Evolutionary conservation across 2,797 vertebrate species (phyloP).

Genomic region (Poeciliopsis presidionis): DNA sequence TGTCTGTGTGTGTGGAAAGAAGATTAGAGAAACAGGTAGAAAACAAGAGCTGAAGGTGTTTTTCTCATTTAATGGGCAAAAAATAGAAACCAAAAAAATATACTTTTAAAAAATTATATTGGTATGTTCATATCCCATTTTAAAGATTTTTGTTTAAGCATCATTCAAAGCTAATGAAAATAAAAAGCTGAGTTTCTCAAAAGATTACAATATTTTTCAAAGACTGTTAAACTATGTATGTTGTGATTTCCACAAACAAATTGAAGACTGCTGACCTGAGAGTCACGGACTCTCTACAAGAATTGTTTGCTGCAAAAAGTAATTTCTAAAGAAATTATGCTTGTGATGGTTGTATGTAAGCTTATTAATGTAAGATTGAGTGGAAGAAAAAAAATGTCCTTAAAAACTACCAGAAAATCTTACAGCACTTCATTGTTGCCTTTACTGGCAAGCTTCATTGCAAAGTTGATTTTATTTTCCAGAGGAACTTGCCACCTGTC

Average conservation of each 20-base stretch:
- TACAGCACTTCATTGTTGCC: background rate
- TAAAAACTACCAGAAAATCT: background rate
- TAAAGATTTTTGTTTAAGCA: background rate
- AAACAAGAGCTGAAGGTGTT: background rate
- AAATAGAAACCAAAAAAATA: background rate
- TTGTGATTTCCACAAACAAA: background rate
- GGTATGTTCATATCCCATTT: background rate
- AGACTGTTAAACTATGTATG: background rate
- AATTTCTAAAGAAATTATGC: background rate
- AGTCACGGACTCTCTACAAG: background rate
- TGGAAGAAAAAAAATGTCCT: background rate
- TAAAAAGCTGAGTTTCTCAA: background rate
- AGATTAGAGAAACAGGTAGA: constrained; percentile 12
- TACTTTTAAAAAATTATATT: background rate
- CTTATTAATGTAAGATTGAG: background rate
- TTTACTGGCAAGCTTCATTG: background rate
- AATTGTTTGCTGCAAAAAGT: too few relatives aligned
- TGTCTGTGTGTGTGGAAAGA: constrained; percentile 8
- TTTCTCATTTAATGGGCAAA: background rate
- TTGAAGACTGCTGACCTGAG: background rate
- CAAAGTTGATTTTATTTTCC: background rate
- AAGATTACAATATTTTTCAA: background rate
- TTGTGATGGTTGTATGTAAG: background rate
- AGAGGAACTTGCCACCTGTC: background rate
- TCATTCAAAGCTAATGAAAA: background rate